Evolutionary conservation across 2,888 invertebrate genomes (phyloP).

Genomic region (Protodeltote pygarga): DNA sequence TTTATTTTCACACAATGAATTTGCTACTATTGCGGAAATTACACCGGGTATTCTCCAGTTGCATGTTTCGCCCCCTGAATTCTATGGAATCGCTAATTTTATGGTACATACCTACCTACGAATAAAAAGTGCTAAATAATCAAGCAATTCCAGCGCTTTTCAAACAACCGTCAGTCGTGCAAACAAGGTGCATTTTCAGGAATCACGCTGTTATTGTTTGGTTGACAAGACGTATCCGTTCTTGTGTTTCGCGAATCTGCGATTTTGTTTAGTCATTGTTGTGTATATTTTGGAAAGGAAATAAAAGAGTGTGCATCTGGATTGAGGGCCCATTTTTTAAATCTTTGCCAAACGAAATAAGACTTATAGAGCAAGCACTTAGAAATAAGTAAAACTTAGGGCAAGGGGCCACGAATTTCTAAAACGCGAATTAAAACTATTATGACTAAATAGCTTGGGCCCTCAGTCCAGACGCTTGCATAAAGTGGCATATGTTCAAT

Average conservation of each 20-base stretch:
- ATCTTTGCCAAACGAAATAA: no score
- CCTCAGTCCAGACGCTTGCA: no score
- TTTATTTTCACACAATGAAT: slow-evolving; percentile 35
- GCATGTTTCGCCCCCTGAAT: slow-evolving; percentile 28
- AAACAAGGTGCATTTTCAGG: slow-evolving; percentile 30
- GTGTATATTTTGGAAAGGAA: slow-evolving; percentile 55
- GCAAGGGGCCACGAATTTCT: no score
- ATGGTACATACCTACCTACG: no score
- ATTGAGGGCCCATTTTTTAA: no score
- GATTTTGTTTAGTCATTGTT: slow-evolving; percentile 32
- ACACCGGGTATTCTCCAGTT: slow-evolving; percentile 37
- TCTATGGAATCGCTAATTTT: slow-evolving; percentile 9
- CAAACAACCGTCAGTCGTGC: slow-evolving; percentile 15
- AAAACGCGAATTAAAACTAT: no score
- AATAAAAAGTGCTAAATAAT: slow-evolving; percentile 35
- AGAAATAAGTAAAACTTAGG: no score
- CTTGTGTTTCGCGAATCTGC: slow-evolving; percentile 23
- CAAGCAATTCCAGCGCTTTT: slow-evolving; percentile 17
- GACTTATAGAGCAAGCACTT: no score
- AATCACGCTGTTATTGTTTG: slow-evolving; percentile 44
- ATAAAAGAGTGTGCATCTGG: slow-evolving; percentile 57
- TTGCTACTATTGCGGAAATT: slow-evolving; percentile 32
- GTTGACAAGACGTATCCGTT: slow-evolving; percentile 18
- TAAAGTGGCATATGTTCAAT: no score
- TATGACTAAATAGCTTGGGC: no score